Percentiles rank a stretch among this genome's conserved stretches.
phyloP scores from a whole-genome alignment of 1,140 invertebrate species.

The Anagrus nilaparvatae region DNA sequence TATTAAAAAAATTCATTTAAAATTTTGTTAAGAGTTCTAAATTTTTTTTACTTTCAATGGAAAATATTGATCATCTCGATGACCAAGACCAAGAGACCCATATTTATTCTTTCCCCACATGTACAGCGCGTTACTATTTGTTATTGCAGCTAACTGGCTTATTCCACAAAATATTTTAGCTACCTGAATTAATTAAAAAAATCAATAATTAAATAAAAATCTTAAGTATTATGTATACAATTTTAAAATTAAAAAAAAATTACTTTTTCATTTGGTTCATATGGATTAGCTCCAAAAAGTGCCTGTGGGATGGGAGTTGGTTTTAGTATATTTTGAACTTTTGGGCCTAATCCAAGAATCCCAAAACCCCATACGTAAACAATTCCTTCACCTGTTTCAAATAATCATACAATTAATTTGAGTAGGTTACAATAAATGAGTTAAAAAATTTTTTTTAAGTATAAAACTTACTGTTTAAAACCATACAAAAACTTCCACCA shows the following conservation, averaged over 20 bases:
- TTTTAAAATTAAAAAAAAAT: conserved; percentile 12
- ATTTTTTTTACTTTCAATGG: conserved; percentile 61
- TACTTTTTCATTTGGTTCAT: conserved; percentile 59
- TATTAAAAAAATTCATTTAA: neutral
- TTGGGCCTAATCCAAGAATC: conserved; percentile 78
- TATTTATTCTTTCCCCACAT: conserved; percentile 83
- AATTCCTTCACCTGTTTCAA: conserved; percentile 57
- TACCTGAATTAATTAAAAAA: conserved; percentile 21
- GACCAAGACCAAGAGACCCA: conserved; percentile 73
- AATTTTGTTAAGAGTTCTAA: neutral
- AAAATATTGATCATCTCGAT: conserved; percentile 73
- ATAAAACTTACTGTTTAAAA: conserved; percentile 64
- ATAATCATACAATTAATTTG: conserved; percentile 10
- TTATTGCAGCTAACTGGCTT: conserved; percentile 71
- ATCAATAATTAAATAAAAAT: neutral
- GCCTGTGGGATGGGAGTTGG: conserved; percentile 66
- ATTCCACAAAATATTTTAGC: conserved; percentile 61
- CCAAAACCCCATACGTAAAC: conserved; percentile 92
- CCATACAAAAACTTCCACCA: conserved; percentile 78
- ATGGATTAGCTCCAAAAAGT: conserved; percentile 78
- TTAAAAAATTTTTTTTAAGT: conserved; percentile 12
- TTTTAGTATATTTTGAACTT: conserved; percentile 49
- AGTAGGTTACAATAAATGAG: conserved; percentile 13
- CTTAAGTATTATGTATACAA: neutral
- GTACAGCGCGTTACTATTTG: conserved; percentile 69